phyloP scores from a whole-genome alignment of 2,113 vertebrate genomes.

The Saguinus midas region DNA sequence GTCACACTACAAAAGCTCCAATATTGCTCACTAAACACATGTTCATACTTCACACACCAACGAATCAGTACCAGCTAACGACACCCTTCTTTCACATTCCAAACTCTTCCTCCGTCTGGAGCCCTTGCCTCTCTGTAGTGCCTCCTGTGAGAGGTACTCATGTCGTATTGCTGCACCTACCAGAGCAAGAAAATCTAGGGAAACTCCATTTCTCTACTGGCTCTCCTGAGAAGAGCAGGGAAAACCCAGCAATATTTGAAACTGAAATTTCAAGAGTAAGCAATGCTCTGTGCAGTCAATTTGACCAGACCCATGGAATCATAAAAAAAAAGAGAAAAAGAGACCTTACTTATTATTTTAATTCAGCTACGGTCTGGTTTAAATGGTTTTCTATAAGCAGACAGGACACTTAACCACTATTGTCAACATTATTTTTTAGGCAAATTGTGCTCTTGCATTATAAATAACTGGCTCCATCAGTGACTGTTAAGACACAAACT shows the following conservation, averaged over 20 bases:
- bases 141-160: not conserved
- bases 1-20: not conserved
- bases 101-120: not conserved
- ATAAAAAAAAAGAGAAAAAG: not conserved
- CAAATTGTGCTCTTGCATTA: not conserved
- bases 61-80: not conserved
- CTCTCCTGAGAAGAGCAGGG: not conserved
- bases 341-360: conserved; percentile 24
- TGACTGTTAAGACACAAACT: conserved; percentile 1
- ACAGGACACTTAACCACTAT: not conserved
- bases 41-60: not conserved
- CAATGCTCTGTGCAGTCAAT: not conserved
- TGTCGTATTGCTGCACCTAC: accelerated
- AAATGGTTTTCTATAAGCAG: not conserved
- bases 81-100: not conserved
- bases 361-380: not conserved
- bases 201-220: not conserved
- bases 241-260: not conserved
- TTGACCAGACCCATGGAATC: not conserved
- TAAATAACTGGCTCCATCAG: conserved; percentile 29
- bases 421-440: not conserved
- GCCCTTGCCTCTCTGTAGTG: not conserved
- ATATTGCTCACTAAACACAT: not conserved
- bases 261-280: not conserved
- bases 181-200: not conserved